Base-by-base conservation (phyloP, 2,113 vertebrate genomes). In the Cercocebus atys region DNA sequence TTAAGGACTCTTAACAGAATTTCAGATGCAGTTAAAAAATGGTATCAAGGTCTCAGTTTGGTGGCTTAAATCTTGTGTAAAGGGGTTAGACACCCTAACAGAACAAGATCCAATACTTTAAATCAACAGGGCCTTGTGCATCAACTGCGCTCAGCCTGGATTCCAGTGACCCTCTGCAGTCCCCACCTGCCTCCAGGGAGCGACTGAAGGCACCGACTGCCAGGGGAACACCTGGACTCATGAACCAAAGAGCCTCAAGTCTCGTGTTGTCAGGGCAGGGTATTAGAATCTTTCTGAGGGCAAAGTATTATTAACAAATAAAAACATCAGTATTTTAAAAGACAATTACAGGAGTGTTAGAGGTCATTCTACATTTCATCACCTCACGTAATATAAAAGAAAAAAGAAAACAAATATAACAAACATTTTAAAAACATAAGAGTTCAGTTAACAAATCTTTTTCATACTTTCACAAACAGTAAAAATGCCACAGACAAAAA, bases 401-500 rank as follows among this genome's bases (percentile, higher is more conserved):
- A 88, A 91, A 57, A 80, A 55, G 57, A 97, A 61, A 83, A 98
- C 97, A 81, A 95, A 97, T 83, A 94, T 95, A 98, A 97, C 97
- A 98, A 98, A 98, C 66, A 98, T 95, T 97, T 98, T 97, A 45
- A 98, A 98, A 98, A 98, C 98, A 98, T 96, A 98, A 97, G 97
- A 98, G 97, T 97, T 97, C 92, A 97, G 95, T 97, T 98, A 97
- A 98, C 97, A 98, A 92, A 93, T 97, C 96, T 97, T 93, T 94
- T 94, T 95, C 98, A 98, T 98, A 98, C 98, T 98, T 98, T 98
- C 89, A 98, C 78, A 93, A 97, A 99, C 95, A 98, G 97, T 98
- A 98, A 98, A 98, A 98, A 98, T 97, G 98, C 98, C 98, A 98
- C 98, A 98, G 98, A 99, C 98, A 47, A 97, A 98, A 98, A 98